Evolutionary conservation across 2,888 invertebrate genomes (phyloP).

Genomic region (Thera obeliscata): DNA sequence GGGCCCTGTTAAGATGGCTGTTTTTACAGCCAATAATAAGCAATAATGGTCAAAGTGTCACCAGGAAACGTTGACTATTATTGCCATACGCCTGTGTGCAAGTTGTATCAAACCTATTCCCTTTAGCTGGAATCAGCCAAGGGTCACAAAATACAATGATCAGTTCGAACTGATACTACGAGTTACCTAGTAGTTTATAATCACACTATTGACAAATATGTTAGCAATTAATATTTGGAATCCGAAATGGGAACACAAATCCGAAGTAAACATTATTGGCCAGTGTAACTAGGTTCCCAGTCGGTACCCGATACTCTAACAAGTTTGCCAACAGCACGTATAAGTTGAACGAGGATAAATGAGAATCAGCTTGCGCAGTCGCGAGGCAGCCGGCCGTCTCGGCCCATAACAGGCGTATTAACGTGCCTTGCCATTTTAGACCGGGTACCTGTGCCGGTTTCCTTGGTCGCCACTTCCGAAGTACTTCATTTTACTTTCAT

Average conservation of each 20-base stretch:
- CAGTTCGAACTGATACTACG: too few species aligned
- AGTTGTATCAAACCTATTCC: too few species aligned
- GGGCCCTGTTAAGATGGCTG: too few species aligned
- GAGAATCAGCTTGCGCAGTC: constrained; percentile 26
- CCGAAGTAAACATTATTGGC: not conserved
- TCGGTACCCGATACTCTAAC: not conserved
- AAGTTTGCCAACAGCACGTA: constrained; percentile 5
- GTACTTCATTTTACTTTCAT: constrained; percentile 25
- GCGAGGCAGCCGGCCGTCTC: constrained; percentile 23
- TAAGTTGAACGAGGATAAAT: constrained; percentile 27
- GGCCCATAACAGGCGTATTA: constrained; percentile 27
- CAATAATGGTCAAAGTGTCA: too few species aligned
- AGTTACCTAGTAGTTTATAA: too few species aligned
- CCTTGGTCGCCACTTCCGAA: constrained; percentile 25
- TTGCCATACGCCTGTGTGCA: too few species aligned
- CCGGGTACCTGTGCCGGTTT: constrained; percentile 17
- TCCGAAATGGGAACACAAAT: not conserved
- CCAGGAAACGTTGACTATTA: too few species aligned
- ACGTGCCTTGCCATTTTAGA: constrained; percentile 29
- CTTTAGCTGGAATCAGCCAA: too few species aligned
- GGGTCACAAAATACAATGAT: too few species aligned
- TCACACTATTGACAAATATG: too few species aligned
- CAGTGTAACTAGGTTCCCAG: not conserved
- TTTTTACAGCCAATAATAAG: too few species aligned
- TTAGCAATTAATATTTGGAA: too few species aligned